Evolutionary conservation across 2,888 invertebrate genomes (phyloP).

Genomic region (Eilema griseolum): DNA sequence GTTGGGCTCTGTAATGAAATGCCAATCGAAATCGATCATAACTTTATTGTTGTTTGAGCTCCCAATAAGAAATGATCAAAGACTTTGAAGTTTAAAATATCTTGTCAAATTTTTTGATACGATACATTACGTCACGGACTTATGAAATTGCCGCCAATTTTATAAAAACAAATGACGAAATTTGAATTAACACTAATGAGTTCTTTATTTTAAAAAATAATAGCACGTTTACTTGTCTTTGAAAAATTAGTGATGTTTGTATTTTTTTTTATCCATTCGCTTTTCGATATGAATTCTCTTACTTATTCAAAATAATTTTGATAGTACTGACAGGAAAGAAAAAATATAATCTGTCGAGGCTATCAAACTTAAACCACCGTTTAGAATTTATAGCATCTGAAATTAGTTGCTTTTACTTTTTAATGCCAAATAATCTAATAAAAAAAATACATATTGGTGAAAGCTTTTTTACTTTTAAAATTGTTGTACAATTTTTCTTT

Average conservation of each 20-base stretch:
- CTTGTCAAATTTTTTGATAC: neutral
- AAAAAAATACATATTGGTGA: too few species aligned
- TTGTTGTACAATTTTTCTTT: slow-evolving; percentile 28
- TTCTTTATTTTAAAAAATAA: neutral
- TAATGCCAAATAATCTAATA: too few species aligned
- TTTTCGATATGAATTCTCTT: neutral
- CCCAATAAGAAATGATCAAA: too few species aligned
- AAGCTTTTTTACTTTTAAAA: neutral
- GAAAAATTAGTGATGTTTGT: neutral
- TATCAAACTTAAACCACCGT: too few species aligned
- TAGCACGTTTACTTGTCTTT: neutral
- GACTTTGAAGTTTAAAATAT: neutral
- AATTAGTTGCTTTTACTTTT: too few species aligned
- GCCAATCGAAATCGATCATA: neutral
- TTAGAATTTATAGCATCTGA: too few species aligned
- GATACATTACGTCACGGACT: neutral
- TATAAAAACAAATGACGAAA: neutral
- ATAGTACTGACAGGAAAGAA: too few species aligned
- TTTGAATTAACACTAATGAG: neutral
- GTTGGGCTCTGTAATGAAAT: slow-evolving; percentile 1
- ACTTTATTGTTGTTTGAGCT: neutral
- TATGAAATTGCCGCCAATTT: neutral
- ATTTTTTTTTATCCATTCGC: neutral
- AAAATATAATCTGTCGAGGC: neutral
- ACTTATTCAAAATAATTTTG: too few species aligned